Percentiles rank a stretch among this genome's conserved stretches.
Conservation (phyloP, 1,140 invertebrate species). For the Heliconius congener region DNA sequence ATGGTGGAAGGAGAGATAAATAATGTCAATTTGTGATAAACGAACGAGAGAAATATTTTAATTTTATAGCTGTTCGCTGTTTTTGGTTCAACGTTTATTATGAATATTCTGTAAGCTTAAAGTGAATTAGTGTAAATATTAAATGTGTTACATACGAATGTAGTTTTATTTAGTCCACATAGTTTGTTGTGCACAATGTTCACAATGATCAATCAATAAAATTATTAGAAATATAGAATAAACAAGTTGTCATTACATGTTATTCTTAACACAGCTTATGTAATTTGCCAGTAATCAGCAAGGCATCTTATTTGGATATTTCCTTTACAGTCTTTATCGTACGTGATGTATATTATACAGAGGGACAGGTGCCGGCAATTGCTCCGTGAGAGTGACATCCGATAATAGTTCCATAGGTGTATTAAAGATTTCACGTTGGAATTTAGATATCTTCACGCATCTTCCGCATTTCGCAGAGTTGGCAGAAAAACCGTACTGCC, state of each 20-base stretch:
- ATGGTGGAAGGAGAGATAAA: too few species aligned
- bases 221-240: neutral
- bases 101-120: neutral
- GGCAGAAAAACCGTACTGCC: neutral
- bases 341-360: too few species aligned
- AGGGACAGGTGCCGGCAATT: neutral
- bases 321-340: too few species aligned
- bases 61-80: neutral
- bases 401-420: neutral
- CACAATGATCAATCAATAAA: too few species aligned
- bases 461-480: neutral
- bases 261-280: neutral
- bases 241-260: neutral
- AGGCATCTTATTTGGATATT: neutral
- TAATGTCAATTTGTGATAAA: neutral
- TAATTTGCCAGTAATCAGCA: neutral
- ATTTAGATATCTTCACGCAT: neutral
- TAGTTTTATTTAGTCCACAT: constrained; percentile 8
- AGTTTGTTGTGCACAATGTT: neutral
- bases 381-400: neutral
- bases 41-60: neutral
- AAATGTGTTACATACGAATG: constrained; percentile 1
- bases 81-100: neutral
- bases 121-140: neutral
- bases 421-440: neutral